Percentiles rank a stretch among this genome's conserved stretches.
These are phyloP conservation scores for Capra hircus DNA, from an alignment of 2,113 vertebrate species.

Conservation along the genomic window DNA sequence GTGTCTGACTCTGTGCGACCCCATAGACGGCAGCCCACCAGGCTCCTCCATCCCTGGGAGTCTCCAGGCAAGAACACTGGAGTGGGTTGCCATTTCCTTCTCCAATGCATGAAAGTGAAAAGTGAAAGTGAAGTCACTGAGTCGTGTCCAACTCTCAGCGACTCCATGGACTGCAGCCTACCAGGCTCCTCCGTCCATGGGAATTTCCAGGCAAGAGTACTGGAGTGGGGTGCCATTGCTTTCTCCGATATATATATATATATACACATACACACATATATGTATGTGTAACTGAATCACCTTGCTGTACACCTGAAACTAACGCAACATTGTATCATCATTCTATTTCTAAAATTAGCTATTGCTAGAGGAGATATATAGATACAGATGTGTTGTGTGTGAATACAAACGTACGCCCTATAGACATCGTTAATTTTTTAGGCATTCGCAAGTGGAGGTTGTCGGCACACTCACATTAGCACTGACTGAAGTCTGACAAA, in stretches of 20 bases:
- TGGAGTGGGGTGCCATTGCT: too few relatives aligned
- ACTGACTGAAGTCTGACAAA: neutral
- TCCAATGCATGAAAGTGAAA: too few relatives aligned
- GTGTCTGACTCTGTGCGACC: fast-evolving
- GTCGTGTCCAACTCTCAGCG: fast-evolving
- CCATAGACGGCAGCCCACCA: too few relatives aligned
- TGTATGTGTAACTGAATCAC: neutral
- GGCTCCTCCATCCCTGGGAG: too few relatives aligned
- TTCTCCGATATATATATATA: too few relatives aligned
- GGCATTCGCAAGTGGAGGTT: neutral
- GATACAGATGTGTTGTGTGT: neutral
- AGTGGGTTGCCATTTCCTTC: too few relatives aligned
- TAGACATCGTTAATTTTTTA: neutral
- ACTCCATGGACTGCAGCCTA: too few relatives aligned
- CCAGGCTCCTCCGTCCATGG: too few relatives aligned
- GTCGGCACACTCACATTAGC: neutral
- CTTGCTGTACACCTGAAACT: neutral
- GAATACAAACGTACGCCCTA: neutral
- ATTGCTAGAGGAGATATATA: neutral
- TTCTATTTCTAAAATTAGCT: neutral
- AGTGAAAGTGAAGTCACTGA: too few relatives aligned
- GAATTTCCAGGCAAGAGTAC: too few relatives aligned
- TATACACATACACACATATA: fast-evolving
- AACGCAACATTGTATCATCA: neutral
- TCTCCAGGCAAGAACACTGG: too few relatives aligned